Evolutionary conservation across 2,888 invertebrate species (phyloP), one percentile per base, ranked within the genome.

Genomic region (Apoderus coryli): DNA sequence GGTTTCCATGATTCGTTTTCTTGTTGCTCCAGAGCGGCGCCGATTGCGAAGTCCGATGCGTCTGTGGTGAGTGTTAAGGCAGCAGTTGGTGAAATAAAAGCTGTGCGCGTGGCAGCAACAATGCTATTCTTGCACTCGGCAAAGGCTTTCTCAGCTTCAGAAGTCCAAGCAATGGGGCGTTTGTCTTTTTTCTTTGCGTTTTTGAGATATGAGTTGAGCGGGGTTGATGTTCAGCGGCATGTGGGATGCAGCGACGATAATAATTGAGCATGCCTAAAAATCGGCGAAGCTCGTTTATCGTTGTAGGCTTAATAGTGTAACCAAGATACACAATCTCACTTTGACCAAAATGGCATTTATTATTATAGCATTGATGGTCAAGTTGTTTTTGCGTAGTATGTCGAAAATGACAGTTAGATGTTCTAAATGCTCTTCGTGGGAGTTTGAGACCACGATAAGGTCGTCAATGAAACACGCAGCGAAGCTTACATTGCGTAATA

Each of bases 341-440:
- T 6, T n/a, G 12, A 9, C 23, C 32, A 14, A 32, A 28, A 9
- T n/a, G 10, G 22, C 42, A 44, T 28, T 45, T 46, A 7, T 31
- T n/a, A n/a, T n/a, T n/a, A n/a, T 31, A 4, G 36, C 12, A 12
- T 47, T 49, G 6, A 46, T 42, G 14, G 26, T 32, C 1, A 48
- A 14, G 3, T 40, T 42, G 10, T 38, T 29, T 16, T 48, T 32
- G 2, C 31, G 28, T 4, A 50, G 30, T 9, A 44, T 31, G 13
- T 43, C 29, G 16, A 49, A 38, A 14, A 49, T 37, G 4, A 4
- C 22, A 4, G 32, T 24, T 2, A 48, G 19, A 25, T 48, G 45
- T 16, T 33, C 7, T 13, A 22, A 15, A 25, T 46, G 43, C 9
- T 44, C 31, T 3, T 40, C 31, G 9, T 28, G 26, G 9, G 38